phyloP scores from a whole-genome alignment of 1,140 invertebrate genomes.

The Drosophila biarmipes region DNA sequence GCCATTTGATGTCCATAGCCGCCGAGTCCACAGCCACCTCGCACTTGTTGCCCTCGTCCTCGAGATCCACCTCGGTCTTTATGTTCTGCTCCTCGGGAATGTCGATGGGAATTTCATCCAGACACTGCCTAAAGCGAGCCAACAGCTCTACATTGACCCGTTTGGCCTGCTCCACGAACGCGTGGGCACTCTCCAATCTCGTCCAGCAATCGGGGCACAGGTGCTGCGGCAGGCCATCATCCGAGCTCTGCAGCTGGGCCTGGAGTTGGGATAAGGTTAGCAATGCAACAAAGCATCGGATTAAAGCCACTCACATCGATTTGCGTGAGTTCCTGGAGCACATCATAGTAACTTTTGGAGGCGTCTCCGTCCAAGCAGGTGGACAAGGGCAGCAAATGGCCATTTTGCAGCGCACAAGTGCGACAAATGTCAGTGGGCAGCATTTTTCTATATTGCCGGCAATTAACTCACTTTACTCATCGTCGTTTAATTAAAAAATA shows the following conservation, averaged over 20 bases:
- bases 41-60: neutral
- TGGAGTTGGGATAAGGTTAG: neutral
- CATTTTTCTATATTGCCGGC: constrained; percentile 37
- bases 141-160: constrained; percentile 53
- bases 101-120: constrained; percentile 63
- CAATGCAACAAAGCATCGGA: neutral
- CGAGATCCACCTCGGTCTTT: constrained; percentile 47
- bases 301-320: constrained; percentile 50
- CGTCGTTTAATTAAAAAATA: neutral
- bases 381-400: constrained; percentile 39
- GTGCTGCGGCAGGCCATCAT: constrained; percentile 53
- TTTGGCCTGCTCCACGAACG: constrained; percentile 56
- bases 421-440: constrained; percentile 55
- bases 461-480: neutral
- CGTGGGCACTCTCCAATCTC: constrained; percentile 56
- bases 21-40: constrained; percentile 5
- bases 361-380: constrained; percentile 33
- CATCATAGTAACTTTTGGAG: constrained; percentile 46
- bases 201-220: constrained; percentile 45
- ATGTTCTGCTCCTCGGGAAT: constrained; percentile 45
- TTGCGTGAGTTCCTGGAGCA: constrained; percentile 61
- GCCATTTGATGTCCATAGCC: constrained; percentile 27
- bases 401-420: constrained; percentile 54
- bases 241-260: constrained; percentile 34
- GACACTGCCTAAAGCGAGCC: constrained; percentile 37